Evolutionary conservation across 1,140 invertebrate species (phyloP).

Genomic region (Intoshia linei): DNA sequence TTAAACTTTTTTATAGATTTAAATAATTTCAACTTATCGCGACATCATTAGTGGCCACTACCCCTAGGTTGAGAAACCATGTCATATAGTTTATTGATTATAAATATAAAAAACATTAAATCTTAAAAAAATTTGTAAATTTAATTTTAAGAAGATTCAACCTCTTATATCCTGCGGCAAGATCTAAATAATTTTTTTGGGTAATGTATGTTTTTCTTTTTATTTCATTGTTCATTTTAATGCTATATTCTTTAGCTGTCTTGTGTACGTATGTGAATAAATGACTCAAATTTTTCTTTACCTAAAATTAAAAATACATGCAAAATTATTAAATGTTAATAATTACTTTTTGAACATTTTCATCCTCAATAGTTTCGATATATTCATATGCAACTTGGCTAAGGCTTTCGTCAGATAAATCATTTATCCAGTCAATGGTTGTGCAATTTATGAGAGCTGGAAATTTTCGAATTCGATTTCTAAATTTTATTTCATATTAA

Average conservation of each 20-base stretch:
- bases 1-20: too few species aligned
- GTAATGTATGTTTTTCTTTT: conserved; percentile 49
- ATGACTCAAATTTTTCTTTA: conserved; percentile 29
- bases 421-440: conserved; percentile 52
- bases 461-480: conserved; percentile 44
- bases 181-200: conserved; percentile 44
- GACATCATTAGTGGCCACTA: too few species aligned
- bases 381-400: conserved; percentile 33
- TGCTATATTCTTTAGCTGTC: conserved; percentile 34
- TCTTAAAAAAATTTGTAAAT: neutral
- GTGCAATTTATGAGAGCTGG: conserved; percentile 47
- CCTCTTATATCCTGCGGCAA: conserved; percentile 44
- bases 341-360: conserved; percentile 16
- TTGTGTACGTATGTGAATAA: conserved; percentile 43
- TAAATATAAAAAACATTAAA: conserved; percentile 1
- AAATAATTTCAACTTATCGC: too few species aligned
- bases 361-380: conserved; percentile 12
- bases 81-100: too few species aligned
- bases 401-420: conserved; percentile 50
- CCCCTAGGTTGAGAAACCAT: too few species aligned
- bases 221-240: conserved; percentile 36
- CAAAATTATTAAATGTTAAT: neutral
- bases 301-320: conserved; percentile 25
- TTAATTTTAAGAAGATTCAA: conserved; percentile 17
- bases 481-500: conserved; percentile 9